These are phyloP conservation scores for Mus spicilegus DNA, from an alignment of 2,113 vertebrate genomes.

Conservation along the genomic window DNA sequence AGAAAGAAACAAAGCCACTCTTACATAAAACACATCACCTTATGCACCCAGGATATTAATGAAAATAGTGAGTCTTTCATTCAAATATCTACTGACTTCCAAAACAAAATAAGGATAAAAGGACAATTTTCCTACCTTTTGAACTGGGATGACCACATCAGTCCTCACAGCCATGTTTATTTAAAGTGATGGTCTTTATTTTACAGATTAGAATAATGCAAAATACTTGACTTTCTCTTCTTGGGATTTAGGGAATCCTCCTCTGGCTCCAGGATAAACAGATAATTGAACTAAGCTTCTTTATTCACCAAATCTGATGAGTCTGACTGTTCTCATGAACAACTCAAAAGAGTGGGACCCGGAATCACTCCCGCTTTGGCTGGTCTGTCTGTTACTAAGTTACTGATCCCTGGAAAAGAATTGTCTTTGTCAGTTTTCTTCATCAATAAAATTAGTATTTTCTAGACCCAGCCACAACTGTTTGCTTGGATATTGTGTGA, in stretches of 20 bases:
- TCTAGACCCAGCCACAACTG: conserved; percentile 5
- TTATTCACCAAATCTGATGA: background rate
- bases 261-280: background rate
- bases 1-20: conserved; percentile 8
- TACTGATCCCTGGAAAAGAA: conserved; percentile 10
- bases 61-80: background rate
- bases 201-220: background rate
- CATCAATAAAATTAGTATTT: conserved; percentile 64
- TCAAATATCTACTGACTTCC: background rate
- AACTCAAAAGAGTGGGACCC: background rate
- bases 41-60: background rate
- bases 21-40: background rate
- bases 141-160: background rate
- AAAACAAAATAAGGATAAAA: conserved; percentile 42
- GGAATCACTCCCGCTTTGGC: background rate
- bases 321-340: background rate
- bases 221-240: background rate
- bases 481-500: conserved; percentile 65
- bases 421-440: conserved; percentile 37
- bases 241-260: background rate
- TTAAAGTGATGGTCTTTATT: background rate
- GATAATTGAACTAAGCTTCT: background rate
- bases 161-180: background rate
- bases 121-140: background rate
- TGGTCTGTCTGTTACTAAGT: background rate